These are phyloP conservation scores for Pyrrhura leucotis DNA, from an alignment of 2,797 vertebrate species.

Conservation along the genomic window DNA sequence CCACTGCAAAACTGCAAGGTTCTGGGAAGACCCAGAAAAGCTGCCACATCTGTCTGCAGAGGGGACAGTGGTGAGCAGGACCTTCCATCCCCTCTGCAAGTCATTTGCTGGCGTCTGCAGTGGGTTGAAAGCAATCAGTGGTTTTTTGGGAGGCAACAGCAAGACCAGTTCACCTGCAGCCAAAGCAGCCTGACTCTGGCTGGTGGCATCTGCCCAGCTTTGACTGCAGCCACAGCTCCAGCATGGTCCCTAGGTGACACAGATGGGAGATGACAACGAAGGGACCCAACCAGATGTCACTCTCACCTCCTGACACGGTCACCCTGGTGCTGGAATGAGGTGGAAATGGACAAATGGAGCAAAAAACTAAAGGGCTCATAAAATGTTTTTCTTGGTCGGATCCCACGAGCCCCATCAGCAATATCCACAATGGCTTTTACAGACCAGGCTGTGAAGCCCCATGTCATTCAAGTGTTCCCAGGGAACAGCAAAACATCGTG, in stretches of 20 bases:
- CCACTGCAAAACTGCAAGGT: background rate
- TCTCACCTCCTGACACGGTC: background rate
- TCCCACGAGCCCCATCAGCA: background rate
- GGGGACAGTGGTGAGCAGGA: background rate
- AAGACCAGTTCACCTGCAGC: background rate
- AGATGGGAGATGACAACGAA: fast-evolving
- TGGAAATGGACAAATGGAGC: background rate
- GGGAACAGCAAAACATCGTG: background rate
- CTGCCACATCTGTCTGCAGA: background rate
- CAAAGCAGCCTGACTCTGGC: too few species aligned
- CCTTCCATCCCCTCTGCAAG: background rate
- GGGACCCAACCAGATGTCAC: background rate
- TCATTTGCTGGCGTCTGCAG: background rate
- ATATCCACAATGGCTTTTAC: constrained; percentile 19
- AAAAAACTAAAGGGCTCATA: background rate
- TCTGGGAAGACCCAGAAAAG: background rate
- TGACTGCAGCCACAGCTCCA: background rate
- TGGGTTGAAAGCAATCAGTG: fast-evolving
- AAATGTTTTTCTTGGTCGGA: constrained; percentile 12
- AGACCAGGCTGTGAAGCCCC: background rate
- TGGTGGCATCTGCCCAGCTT: background rate
- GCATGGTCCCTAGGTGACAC: fast-evolving
- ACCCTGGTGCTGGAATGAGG: background rate
- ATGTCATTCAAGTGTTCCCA: constrained; percentile 14
- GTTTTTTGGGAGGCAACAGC: fast-evolving